Conservation (phyloP, 2,113 vertebrate genomes). For the Chaetodon trifascialis region DNA sequence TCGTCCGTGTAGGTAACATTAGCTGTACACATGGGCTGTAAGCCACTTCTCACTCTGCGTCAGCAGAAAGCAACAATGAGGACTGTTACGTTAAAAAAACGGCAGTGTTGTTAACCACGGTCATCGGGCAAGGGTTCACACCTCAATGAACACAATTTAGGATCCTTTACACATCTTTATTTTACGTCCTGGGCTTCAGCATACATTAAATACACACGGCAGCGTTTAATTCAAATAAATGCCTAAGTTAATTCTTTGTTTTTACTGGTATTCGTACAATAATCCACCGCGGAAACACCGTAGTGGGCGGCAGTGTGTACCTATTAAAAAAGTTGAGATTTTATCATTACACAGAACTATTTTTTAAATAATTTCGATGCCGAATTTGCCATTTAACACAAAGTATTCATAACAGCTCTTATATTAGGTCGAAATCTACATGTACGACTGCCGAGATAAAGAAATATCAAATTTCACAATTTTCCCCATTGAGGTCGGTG, state of each 20-base stretch:
- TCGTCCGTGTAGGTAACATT: rapidly evolving
- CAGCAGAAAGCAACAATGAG: conserved; percentile 20
- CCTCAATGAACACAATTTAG: background rate
- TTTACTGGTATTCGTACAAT: background rate
- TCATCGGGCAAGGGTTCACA: background rate
- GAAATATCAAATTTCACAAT: background rate
- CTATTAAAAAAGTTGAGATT: conserved; percentile 50
- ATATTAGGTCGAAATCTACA: rapidly evolving
- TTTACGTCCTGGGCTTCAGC: background rate
- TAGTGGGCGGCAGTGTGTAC: conserved; percentile 28
- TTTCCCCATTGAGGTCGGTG: conserved; percentile 40
- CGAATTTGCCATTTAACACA: background rate
- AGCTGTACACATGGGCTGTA: no score
- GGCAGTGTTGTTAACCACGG: background rate
- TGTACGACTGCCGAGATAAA: background rate
- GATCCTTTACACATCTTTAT: no score
- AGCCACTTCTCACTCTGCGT: background rate
- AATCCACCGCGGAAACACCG: conserved; percentile 27
- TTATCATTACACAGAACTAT: background rate
- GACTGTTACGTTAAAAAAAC: conserved; percentile 16
- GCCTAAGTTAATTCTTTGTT: conserved; percentile 8
- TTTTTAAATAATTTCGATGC: background rate
- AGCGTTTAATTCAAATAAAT: background rate
- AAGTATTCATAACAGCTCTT: rapidly evolving
- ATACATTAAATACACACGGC: background rate